Base-by-base conservation (phyloP, 2,888 invertebrate species). In the Agonopterix subpropinquella region DNA sequence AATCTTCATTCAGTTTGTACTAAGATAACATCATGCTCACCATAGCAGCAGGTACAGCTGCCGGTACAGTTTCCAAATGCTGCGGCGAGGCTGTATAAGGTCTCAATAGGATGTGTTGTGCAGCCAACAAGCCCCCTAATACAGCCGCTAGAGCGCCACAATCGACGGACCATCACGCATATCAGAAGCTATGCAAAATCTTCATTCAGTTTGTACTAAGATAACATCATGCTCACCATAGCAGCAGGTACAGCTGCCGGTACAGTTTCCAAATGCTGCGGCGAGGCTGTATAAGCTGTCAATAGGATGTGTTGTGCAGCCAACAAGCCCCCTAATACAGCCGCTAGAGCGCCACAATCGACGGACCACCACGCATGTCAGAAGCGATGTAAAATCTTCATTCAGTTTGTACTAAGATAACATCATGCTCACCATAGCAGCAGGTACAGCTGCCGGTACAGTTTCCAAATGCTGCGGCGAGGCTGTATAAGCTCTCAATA, bases 371-470 rank as follows among this genome's bases (percentile, higher is more conserved):
- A 92, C 45, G 95, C 95, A 79, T 95, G 15, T 15, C 15, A 3
- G 15, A 15, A 15, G 15, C 15, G 1, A 15, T 15, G 15, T 15
- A 15, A 15, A 15, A 15, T 15, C n/a, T n/a, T n/a, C n/a, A n/a
- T n/a, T n/a, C n/a, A n/a, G n/a, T n/a, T n/a, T n/a, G n/a, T n/a
- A n/a, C n/a, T n/a, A n/a, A n/a, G n/a, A n/a, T n/a, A n/a, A n/a
- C n/a, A n/a, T n/a, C n/a, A n/a, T n/a, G n/a, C 90, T 92, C 81
- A 97, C 97, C 94, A 96, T 93, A 58, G 95, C 93, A 52, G 96
- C 96, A 41, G 96, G 96, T 62, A 97, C 95, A 70, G 97, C n/a
- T n/a, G n/a, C 96, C n/a, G 97, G 97, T 61, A 98, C 95, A 0
- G 97, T 96, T 89, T 98, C 97, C 78, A 97, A 93, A 69, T 96